phyloP scores from a whole-genome alignment of 2,113 vertebrate species.

The Piprites chloris region DNA sequence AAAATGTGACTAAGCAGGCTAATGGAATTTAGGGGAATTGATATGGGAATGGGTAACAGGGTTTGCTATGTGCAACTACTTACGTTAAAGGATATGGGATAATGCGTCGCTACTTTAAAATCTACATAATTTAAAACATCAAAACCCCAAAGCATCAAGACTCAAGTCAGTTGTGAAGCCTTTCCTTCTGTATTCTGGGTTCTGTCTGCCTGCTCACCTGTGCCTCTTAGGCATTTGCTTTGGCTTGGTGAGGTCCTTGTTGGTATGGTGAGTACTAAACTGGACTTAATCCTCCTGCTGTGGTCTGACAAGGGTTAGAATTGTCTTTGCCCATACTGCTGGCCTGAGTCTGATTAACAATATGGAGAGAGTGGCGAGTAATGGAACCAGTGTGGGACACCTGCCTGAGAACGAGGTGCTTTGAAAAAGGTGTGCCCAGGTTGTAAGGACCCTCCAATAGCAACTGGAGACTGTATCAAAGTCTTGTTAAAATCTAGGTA shows the following conservation, averaged over 20 bases:
- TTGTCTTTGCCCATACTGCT: neutral
- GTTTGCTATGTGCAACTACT: no score
- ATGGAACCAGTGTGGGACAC: neutral
- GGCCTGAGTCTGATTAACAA: neutral
- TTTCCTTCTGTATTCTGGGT: accelerated
- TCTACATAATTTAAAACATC: no score
- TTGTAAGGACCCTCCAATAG: neutral
- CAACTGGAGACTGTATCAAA: neutral
- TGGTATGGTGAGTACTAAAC: neutral
- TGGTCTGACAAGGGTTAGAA: neutral
- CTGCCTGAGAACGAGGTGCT: neutral
- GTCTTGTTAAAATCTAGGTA: neutral
- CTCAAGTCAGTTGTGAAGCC: neutral
- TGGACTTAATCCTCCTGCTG: neutral
- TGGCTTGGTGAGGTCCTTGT: neutral
- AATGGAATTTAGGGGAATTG: no score
- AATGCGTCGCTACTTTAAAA: no score
- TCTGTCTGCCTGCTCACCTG: neutral
- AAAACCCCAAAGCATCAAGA: no score
- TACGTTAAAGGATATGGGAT: no score
- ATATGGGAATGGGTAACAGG: no score
- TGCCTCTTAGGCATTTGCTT: neutral
- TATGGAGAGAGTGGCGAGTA: neutral
- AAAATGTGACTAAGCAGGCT: no score
- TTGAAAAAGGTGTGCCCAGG: neutral